These are phyloP conservation scores for Naja naja DNA, from an alignment of 2,113 vertebrate species.

Conservation along the genomic window DNA sequence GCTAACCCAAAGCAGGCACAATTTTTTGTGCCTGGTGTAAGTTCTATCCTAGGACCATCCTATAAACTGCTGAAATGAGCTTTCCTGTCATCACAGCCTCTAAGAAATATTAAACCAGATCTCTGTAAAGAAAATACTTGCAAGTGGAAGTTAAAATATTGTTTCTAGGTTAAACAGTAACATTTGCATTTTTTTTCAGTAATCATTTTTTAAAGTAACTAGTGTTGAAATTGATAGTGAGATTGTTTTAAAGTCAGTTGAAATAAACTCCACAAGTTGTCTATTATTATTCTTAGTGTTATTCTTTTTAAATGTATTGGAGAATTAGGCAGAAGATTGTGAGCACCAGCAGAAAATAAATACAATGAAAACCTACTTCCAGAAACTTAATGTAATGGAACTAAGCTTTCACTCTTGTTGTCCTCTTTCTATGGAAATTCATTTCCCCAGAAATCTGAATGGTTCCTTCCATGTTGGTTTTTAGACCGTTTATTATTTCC, in stretches of 20 bases:
- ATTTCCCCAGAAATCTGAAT: background rate
- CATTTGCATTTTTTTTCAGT: background rate
- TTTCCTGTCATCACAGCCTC: background rate
- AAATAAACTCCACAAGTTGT: background rate
- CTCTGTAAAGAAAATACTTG: background rate
- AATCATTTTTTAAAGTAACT: background rate
- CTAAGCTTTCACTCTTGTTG: background rate
- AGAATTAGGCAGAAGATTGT: background rate
- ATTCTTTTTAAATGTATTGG: background rate
- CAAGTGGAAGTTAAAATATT: background rate
- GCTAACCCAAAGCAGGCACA: background rate
- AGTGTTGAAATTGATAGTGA: background rate
- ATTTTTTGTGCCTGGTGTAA: background rate
- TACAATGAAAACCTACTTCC: background rate
- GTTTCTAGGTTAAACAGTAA: background rate
- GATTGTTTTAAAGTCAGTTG: background rate
- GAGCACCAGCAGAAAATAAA: background rate
- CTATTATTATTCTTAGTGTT: background rate
- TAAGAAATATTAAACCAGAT: background rate
- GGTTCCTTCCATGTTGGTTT: background rate
- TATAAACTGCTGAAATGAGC: background rate
- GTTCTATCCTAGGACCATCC: background rate
- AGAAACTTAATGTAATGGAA: background rate
- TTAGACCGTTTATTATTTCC: background rate
- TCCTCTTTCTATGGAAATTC: background rate